Conservation (phyloP, 2,888 invertebrate species). For the Oscheius sp. region DNA sequence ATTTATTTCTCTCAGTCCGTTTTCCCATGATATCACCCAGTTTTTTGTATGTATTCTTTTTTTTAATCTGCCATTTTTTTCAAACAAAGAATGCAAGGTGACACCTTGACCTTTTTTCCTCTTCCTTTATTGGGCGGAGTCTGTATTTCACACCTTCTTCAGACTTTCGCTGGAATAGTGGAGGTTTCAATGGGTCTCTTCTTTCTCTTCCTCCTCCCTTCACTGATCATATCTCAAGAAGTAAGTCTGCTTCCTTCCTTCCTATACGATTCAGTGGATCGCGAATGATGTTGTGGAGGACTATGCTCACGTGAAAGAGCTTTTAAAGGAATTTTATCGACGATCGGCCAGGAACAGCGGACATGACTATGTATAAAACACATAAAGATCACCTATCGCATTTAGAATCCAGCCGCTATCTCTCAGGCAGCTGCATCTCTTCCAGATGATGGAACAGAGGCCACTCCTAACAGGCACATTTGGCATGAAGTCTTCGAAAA, state of each 20-base stretch:
- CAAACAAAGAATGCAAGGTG: background rate
- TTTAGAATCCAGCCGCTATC: conserved; percentile 42
- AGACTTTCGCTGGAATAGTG: background rate
- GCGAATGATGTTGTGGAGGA: conserved; percentile 55
- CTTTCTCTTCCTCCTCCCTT: background rate
- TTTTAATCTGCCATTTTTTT: background rate
- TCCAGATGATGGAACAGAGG: conserved; percentile 63
- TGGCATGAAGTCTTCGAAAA: conserved; percentile 66
- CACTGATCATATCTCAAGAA: background rate
- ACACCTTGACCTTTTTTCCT: background rate
- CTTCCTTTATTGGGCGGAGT: background rate
- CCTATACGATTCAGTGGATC: conserved; percentile 38
- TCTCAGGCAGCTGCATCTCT: background rate
- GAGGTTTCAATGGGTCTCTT: background rate
- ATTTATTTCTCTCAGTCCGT: conserved; percentile 5
- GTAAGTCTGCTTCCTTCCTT: background rate
- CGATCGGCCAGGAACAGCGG: conserved; percentile 56
- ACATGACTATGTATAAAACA: conserved; percentile 51
- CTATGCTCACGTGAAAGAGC: conserved; percentile 57
- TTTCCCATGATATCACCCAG: background rate
- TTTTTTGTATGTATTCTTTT: background rate
- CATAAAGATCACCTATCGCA: background rate
- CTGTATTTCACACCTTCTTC: background rate
- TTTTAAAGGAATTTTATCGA: conserved; percentile 52
- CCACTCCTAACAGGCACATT: conserved; percentile 56